These are phyloP conservation scores for Rhipidura dahli DNA, from an alignment of 2,113 vertebrate genomes.

Conservation along the genomic window DNA sequence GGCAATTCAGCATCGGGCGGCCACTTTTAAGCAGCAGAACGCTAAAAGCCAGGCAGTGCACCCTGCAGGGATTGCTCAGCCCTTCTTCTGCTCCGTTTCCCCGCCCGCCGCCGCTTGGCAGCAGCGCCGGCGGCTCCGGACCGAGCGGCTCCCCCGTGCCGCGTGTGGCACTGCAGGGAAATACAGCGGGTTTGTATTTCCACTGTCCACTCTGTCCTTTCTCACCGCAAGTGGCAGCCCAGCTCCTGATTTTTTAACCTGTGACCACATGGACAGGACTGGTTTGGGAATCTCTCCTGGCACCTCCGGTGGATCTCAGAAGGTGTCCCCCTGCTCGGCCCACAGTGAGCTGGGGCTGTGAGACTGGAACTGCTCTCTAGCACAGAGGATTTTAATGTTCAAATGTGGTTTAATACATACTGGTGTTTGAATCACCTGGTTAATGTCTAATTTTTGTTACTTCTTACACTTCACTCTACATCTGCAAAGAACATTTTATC, in stretches of 20 bases:
- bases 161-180: accelerated
- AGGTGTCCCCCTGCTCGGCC: neutral
- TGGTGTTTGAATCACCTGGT: neutral
- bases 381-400: neutral
- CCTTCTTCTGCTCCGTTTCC: accelerated
- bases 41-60: accelerated
- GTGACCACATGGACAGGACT: accelerated
- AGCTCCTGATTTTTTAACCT: accelerated
- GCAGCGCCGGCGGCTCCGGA: accelerated
- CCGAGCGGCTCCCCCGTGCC: accelerated
- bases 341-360: neutral
- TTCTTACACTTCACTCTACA: neutral
- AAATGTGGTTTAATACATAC: neutral
- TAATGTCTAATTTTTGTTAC: neutral
- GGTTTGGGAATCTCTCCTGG: neutral
- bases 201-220: accelerated
- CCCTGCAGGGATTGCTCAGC: neutral
- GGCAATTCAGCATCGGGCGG: neutral
- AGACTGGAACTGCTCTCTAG: neutral
- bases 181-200: too few relatives aligned
- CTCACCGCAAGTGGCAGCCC: accelerated
- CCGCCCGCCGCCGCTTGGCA: neutral
- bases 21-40: neutral
- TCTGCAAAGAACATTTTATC: neutral
- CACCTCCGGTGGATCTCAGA: accelerated